These are phyloP conservation scores for Athalia rosae DNA, from an alignment of 2,888 invertebrate genomes.

Conservation along the genomic window DNA sequence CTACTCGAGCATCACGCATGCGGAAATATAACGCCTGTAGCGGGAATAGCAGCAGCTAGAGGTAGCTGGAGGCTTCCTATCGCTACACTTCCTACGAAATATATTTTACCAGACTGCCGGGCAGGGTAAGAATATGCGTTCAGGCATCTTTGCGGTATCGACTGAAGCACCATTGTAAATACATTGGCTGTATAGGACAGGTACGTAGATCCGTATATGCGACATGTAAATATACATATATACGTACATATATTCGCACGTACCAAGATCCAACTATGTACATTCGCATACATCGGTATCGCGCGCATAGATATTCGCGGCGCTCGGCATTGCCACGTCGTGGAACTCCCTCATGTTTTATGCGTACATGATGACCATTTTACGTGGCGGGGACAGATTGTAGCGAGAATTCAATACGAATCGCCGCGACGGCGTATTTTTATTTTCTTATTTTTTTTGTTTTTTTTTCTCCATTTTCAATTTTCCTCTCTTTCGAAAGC, in stretches of 20 bases:
- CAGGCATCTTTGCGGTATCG: conserved; percentile 58
- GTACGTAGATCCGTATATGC: not conserved
- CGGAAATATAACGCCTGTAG: conserved; percentile 65
- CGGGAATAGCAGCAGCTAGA: conserved; percentile 58
- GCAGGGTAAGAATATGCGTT: conserved; percentile 64
- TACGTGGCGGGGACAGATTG: conserved; percentile 65
- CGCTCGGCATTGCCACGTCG: conserved; percentile 59
- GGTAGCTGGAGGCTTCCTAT: conserved; percentile 56
- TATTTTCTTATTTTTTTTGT: not conserved
- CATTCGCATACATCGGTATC: conserved; percentile 8
- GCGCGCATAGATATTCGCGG: conserved; percentile 62
- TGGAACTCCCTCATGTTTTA: conserved; percentile 67
- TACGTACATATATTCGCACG: conserved; percentile 2
- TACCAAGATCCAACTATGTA: not conserved
- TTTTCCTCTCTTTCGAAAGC: conserved; percentile 12
- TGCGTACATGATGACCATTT: conserved; percentile 69
- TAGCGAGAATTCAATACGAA: conserved; percentile 48
- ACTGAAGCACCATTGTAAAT: conserved; percentile 44
- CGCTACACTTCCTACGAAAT: conserved; percentile 65
- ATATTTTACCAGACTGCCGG: conserved; percentile 62
- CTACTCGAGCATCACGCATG: conserved; percentile 67
- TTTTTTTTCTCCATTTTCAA: not conserved
- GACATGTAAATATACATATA: not conserved
- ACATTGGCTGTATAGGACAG: not conserved
- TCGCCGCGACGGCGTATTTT: conserved; percentile 37